phyloP scores from a whole-genome alignment of 1,140 invertebrate species.

The Ceratosolen solmsi region DNA sequence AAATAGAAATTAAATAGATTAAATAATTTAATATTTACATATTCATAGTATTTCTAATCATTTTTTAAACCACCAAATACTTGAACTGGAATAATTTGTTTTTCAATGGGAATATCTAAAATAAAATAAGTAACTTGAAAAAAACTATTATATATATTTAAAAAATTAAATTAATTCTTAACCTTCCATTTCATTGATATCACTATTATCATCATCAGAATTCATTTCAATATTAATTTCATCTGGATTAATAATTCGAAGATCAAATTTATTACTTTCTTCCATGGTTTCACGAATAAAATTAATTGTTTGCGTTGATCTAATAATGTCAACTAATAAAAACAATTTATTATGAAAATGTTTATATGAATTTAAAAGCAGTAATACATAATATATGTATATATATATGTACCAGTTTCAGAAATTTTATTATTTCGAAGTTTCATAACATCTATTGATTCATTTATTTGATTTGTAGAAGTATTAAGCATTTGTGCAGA shows the following conservation, averaged over 20 bases:
- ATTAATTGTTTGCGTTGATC: slow-evolving; percentile 80
- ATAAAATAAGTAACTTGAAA: no score
- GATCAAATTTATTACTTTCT: slow-evolving; percentile 80
- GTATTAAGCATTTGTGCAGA: slow-evolving; percentile 95
- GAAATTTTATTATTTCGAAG: slow-evolving; percentile 88
- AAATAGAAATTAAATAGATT: slow-evolving; percentile 31
- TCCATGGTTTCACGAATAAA: slow-evolving; percentile 92
- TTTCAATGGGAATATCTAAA: slow-evolving; percentile 82
- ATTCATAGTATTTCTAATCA: slow-evolving; percentile 48
- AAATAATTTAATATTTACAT: slow-evolving; percentile 15
- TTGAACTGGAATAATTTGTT: slow-evolving; percentile 86
- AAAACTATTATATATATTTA: slow-evolving; percentile 48
- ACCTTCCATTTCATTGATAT: slow-evolving; percentile 43
- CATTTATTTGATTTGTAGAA: slow-evolving; percentile 78
- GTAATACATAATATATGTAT: background rate
- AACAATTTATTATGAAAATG: background rate
- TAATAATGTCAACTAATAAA: slow-evolving; percentile 63
- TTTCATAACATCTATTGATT: slow-evolving; percentile 89
- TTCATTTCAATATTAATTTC: slow-evolving; percentile 92
- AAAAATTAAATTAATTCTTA: slow-evolving; percentile 22
- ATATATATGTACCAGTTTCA: slow-evolving; percentile 50
- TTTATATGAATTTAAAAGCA: slow-evolving; percentile 13
- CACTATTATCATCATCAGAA: slow-evolving; percentile 17
- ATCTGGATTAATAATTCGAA: slow-evolving; percentile 89
- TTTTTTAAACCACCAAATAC: slow-evolving; percentile 87